phyloP scores from a whole-genome alignment of 2,797 vertebrate species.

The Peromyscus melanophrys region DNA sequence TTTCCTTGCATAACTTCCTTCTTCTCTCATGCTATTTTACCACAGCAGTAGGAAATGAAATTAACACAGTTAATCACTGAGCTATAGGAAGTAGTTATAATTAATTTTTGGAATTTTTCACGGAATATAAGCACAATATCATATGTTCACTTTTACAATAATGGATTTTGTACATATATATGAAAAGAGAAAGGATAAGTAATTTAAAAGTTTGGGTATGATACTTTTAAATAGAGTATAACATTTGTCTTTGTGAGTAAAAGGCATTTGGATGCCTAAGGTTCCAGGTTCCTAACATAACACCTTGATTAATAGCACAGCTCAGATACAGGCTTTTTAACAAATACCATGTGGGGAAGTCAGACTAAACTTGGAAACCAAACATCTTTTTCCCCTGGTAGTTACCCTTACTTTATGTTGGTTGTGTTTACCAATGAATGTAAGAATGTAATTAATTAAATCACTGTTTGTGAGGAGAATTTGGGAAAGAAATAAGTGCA shows the following conservation, averaged over 20 bases:
- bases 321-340: slow-evolving; percentile 65
- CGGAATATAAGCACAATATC: neutral
- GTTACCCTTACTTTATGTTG: slow-evolving; percentile 42
- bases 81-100: slow-evolving; percentile 67
- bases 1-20: neutral
- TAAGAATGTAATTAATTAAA: slow-evolving; percentile 73
- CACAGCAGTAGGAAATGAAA: neutral
- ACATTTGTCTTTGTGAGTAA: neutral
- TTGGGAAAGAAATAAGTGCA: neutral
- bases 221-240: slow-evolving; percentile 22
- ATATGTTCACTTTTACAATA: slow-evolving; percentile 1
- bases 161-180: neutral
- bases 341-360: slow-evolving; percentile 69
- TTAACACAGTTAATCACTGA: neutral
- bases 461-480: slow-evolving; percentile 50
- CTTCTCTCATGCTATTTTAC: neutral
- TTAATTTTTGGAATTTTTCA: neutral
- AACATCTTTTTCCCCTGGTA: slow-evolving; percentile 50
- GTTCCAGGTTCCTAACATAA: slow-evolving; percentile 15
- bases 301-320: slow-evolving; percentile 65
- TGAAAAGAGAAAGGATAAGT: neutral
- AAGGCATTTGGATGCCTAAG: slow-evolving; percentile 17
- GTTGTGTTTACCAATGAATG: slow-evolving; percentile 58
- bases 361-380: slow-evolving; percentile 69
- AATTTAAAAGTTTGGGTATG: neutral